phyloP scores from a whole-genome alignment of 2,888 invertebrate genomes.

The Lasioglossum zephyrum region DNA sequence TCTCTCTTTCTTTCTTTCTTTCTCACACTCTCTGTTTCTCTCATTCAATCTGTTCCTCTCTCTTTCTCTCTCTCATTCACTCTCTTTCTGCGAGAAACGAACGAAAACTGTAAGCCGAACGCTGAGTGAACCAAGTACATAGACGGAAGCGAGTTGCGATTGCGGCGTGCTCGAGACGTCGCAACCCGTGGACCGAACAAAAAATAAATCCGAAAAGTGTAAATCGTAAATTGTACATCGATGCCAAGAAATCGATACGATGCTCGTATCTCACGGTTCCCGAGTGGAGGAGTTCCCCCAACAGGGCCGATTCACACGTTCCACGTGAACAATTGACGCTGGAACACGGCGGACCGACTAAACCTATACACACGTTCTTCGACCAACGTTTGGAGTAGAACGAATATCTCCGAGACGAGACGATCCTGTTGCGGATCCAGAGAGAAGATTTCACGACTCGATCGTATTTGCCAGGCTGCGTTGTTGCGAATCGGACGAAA shows the following conservation, averaged over 20 bases:
- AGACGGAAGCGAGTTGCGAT: neutral
- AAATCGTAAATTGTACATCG: neutral
- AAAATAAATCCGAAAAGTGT: neutral
- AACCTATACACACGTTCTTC: neutral
- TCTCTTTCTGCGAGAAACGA: neutral
- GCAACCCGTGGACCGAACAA: neutral
- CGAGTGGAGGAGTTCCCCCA: neutral
- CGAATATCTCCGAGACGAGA: neutral
- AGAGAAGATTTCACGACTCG: slow-evolving; percentile 5
- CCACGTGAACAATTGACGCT: neutral
- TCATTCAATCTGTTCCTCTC: neutral
- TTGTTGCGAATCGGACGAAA: neutral
- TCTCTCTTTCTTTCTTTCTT: neutral
- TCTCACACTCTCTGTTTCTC: neutral
- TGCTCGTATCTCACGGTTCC: neutral
- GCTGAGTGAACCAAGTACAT: slow-evolving; percentile 3
- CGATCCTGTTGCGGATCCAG: slow-evolving; percentile 2
- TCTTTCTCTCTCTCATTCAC: neutral
- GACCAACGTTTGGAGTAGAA: neutral
- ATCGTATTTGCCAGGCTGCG: slow-evolving; percentile 20
- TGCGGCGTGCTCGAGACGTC: neutral
- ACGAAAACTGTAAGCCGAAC: slow-evolving; percentile 25
- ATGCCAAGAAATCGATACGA: neutral
- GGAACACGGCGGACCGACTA: slow-evolving; percentile 13
- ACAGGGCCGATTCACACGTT: neutral